Evolutionary conservation across 2,113 vertebrate genomes (phyloP), one percentile per base, ranked within the genome.

Genomic region (Pseudolaguvia tuberculata): DNA sequence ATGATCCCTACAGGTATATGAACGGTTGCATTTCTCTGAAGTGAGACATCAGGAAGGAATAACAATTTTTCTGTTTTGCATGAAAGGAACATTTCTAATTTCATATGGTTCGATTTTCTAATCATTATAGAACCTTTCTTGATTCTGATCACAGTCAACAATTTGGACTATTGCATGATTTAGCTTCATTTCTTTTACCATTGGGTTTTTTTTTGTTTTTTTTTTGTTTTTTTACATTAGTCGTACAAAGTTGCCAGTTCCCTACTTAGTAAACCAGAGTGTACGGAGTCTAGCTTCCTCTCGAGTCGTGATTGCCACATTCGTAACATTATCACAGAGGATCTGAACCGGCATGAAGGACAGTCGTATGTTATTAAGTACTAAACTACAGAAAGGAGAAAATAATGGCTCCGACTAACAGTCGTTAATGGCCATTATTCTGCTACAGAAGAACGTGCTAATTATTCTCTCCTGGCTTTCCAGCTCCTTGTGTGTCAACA

Each of bases 1-100:
- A 48, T 78, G 31, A 59, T 56, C 51, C 57, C 78, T 56, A 79
- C 63, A 79, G 35, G 17, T 42, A 63, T 31, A 50, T 81, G 70
- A 55, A 51, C 45, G 72, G 55, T 74, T 47, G 69, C 53, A 31
- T 70, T 65, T 77, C 69, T 61, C 62, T 55, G 61, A 72, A 66
- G 68, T 77, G 55, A 53, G 73, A 80, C 53, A 74, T 78, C 8
- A 75, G 53, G 55, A 61, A 58, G 15, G 18, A 70, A 62, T 69
- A 53, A 69, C 31, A 35, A 53, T 75, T 48, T 39, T 62, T n/a
- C 59, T 23, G 53, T 76, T n/a, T 39, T 31, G 51, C 50, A 31
- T 29, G 57, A 62, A 39, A 59, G 47, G 66, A 31, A 42, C 35
- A 20, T 42, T 73, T 25, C 15, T 25, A 18, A 58, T 18, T 75